A percentile compares a stretch with the other conserved stretches of the same genome.
phyloP scores from a whole-genome alignment of 2,797 vertebrate genomes.

The Anas acuta region DNA sequence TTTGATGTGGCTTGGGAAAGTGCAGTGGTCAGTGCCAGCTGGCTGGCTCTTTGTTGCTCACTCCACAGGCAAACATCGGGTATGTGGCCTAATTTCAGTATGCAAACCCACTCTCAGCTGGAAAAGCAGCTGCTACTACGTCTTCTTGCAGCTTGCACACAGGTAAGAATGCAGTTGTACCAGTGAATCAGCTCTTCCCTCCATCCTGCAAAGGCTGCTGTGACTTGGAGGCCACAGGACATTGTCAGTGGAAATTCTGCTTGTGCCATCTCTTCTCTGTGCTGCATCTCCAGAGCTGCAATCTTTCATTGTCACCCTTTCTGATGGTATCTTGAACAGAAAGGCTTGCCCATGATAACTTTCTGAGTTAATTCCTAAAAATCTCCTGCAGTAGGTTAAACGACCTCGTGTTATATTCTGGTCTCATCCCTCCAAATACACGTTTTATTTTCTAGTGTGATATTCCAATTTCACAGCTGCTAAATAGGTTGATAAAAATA shows the following conservation, averaged over 20 bases:
- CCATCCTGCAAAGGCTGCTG: neutral
- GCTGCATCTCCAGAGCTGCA: neutral
- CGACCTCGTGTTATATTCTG: neutral
- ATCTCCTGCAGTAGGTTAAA: neutral
- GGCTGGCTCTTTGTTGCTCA: neutral
- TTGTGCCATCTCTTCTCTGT: neutral
- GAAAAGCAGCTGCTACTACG: neutral
- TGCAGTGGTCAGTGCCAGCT: neutral
- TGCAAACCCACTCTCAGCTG: neutral
- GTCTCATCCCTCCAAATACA: neutral
- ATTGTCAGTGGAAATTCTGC: neutral
- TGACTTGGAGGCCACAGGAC: neutral
- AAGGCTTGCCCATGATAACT: neutral
- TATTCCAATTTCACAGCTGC: conserved; percentile 13
- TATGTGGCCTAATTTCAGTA: neutral
- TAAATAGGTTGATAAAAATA: conserved; percentile 27
- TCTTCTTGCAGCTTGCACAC: neutral
- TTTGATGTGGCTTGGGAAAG: neutral
- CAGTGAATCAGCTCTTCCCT: neutral
- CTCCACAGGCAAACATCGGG: neutral
- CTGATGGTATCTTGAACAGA: neutral
- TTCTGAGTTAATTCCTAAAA: conserved; percentile 15
- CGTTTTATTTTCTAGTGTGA: conserved; percentile 5
- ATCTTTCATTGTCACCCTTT: neutral
- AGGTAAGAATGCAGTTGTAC: neutral